Evolutionary conservation across 2,797 vertebrate genomes (phyloP), one percentile per base, ranked within the genome.

Genomic region (Tauraco hartlaubi): DNA sequence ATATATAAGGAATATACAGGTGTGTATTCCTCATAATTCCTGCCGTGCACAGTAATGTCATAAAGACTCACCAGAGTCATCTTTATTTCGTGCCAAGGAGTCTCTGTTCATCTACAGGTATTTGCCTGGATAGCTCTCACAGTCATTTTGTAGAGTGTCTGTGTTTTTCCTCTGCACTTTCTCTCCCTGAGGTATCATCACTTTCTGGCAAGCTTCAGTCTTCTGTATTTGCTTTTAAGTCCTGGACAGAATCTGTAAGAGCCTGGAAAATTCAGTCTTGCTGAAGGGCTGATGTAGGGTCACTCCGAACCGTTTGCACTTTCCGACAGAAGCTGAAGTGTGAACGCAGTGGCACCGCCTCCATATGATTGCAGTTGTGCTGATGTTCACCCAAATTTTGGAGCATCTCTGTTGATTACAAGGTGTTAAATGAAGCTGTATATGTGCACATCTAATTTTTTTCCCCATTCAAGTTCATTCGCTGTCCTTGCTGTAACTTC

Each of bases 161-260:
- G 19, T 81, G 68, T 67, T 88, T 84, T 84, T 85, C 44, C 33
- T 63, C 68, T 71, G 85, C 67, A 35, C 64, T 67, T 79, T 74
- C 46, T 66, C 46, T 74, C 67, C 59, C 62, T 4, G 16, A 74
- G 89, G 85, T 52, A 68, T 56, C 66, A 72, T 37, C 52, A 22
- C 18, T 68, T 83, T 62, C 67, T 74, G 31, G 51, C 29, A 95
- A 64, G 39, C 56, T 71, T 66, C 84, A 63, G 22, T 33, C 59
- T 67, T 55, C 44, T 83, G 59, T 79, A 31, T 95, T 73, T 89
- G 76, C 63, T 95, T 89, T 84, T 66, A 29, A 77, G 66, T 19
- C 49, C 74, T 28, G 46, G 64, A 21, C 20, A 83, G 81, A 51
- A 33, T 71, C 63, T 67, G 11, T 59, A 49, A 82, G 67, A 82